Conservation (phyloP, 1,140 invertebrate genomes). For the Drosophila sulfurigaster region DNA sequence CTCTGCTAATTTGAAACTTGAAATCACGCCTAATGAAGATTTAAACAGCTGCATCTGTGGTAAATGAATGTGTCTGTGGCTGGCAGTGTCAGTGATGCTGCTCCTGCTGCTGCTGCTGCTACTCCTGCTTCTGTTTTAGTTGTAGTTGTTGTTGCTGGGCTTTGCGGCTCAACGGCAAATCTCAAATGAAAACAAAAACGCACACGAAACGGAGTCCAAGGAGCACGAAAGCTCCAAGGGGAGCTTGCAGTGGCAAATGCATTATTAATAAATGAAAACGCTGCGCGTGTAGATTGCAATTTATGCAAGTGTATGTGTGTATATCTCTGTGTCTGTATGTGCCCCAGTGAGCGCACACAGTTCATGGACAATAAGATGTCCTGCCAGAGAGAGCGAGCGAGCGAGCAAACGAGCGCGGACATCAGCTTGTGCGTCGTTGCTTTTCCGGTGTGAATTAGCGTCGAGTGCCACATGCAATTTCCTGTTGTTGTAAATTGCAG, state of each 20-base stretch:
- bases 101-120: not conserved
- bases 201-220: conserved; percentile 33
- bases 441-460: conserved; percentile 76
- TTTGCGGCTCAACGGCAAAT: conserved; percentile 45
- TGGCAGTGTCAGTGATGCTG: not conserved
- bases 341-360: conserved; percentile 29
- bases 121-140: not conserved
- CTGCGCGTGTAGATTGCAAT: conserved; percentile 55
- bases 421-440: conserved; percentile 55
- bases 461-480: conserved; percentile 75
- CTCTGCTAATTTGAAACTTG: conserved; percentile 52
- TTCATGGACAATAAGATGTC: conserved; percentile 61
- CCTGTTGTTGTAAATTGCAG: conserved; percentile 71
- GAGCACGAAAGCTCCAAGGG: conserved; percentile 22
- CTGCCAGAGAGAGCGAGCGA: conserved; percentile 11
- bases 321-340: conserved; percentile 19
- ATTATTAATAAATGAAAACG: conserved; percentile 65
- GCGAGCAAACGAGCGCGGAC: conserved; percentile 32
- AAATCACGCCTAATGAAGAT: conserved; percentile 62
- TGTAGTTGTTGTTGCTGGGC: not conserved
- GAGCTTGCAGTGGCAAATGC: conserved; percentile 42
- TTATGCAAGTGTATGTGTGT: conserved; percentile 48
- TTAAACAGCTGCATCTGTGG: conserved; percentile 50
- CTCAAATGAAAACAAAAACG: conserved; percentile 54
- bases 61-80: conserved; percentile 48